Evolutionary conservation across 2,888 invertebrate genomes (phyloP), one percentile per base, ranked within the genome.

Genomic region (Perithous albicinctus): DNA sequence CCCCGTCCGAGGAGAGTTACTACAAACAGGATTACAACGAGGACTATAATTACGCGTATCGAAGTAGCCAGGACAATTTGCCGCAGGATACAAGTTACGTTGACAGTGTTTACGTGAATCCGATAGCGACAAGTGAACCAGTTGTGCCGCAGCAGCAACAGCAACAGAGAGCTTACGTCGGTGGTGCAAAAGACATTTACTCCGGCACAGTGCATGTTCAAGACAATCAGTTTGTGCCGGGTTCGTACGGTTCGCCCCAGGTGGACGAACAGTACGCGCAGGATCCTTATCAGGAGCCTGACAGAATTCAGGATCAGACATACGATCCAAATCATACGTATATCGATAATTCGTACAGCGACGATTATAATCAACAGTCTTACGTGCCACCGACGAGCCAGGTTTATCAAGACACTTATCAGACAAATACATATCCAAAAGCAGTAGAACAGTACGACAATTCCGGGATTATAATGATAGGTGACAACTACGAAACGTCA

Each of bases 11-110:
- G 83, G 91, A 92, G 85, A 89, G 87, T 86, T 93, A 93, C 81
- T 93, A 93, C 85, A 93, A 93, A 85, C 91, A 91, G 82, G 93
- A 93, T 83, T 96, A 95, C 92, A 95, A 95, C 91, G 95, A 96
- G 90, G 95, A 96, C 92, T 95, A 95, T 90, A 96, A 95, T 92
- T 95, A 95, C 92, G 95, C 95, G 92, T 96, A 96, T 93, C 94
- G 94, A 88, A 95, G 95, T 93, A 95, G 95, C 92, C 94, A 94
- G 88, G 96, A 95, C 92, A 95, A 95, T 92, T 92, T 95, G 86
- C 94, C 94, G 73, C 91, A 91, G 79, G 91, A 90, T 76, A 82
- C 85, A 70, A 67, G 43, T 56, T 87, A 85, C 79, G 76, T 76
- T 8, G 86, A 86, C 43, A 86, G 85, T 18, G 78, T 80, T 77